These are phyloP conservation scores for Thalpophila matura DNA, from an alignment of 2,888 invertebrate species.

Conservation along the genomic window DNA sequence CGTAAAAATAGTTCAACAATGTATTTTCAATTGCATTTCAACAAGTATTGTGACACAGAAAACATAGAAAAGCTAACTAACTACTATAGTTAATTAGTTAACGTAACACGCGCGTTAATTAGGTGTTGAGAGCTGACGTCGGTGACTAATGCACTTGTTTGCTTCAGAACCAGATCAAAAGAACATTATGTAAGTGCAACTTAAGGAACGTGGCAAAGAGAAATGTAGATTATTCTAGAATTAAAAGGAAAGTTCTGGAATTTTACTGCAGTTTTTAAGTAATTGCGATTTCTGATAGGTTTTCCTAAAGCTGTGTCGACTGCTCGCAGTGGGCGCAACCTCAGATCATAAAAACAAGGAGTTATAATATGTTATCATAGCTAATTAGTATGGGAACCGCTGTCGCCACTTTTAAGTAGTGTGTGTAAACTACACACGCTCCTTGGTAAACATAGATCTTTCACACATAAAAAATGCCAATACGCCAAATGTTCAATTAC, in stretches of 20 bases:
- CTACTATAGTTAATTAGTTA: slow-evolving; percentile 15
- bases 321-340: too few relatives aligned
- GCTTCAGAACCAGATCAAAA: slow-evolving; percentile 25
- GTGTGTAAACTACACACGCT: too few relatives aligned
- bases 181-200: slow-evolving; percentile 6
- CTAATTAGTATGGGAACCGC: too few relatives aligned
- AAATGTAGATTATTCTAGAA: slow-evolving; percentile 15
- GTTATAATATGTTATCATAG: too few relatives aligned
- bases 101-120: slow-evolving; percentile 47
- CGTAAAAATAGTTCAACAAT: too few relatives aligned
- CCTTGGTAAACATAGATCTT: too few relatives aligned
- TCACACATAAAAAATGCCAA: too few relatives aligned
- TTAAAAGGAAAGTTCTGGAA: slow-evolving; percentile 26
- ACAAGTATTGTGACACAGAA: slow-evolving; percentile 12
- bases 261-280: not conserved
- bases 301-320: too few relatives aligned
- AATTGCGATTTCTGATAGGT: not conserved
- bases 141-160: slow-evolving; percentile 47
- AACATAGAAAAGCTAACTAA: slow-evolving; percentile 8
- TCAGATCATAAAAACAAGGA: too few relatives aligned
- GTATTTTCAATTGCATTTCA: not conserved
- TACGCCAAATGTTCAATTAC: too few relatives aligned
- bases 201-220: not conserved
- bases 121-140: slow-evolving; percentile 39
- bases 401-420: too few relatives aligned